Conservation (phyloP, 2,888 invertebrate genomes). For the Venustoraphidia nigricollis region DNA sequence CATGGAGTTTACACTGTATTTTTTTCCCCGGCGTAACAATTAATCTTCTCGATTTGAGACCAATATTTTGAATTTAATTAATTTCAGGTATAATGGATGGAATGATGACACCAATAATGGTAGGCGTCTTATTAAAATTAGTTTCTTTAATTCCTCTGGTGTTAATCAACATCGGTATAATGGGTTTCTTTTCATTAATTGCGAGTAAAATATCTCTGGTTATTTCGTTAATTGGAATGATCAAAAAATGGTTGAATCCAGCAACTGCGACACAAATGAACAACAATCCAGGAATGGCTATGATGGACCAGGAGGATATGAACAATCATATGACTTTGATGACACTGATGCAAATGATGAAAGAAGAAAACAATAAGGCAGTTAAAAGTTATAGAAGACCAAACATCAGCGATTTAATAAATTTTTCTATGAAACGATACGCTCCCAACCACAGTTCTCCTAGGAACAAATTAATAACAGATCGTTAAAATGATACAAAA, state of each 20-base stretch:
- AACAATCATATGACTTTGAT: conserved; percentile 8
- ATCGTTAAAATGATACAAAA: no score
- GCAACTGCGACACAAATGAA: conserved; percentile 2
- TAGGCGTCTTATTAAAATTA: conserved; percentile 21
- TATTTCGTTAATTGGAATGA: conserved; percentile 17
- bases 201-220: conserved; percentile 20
- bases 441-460: no score
- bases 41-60: neutral
- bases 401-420: no score
- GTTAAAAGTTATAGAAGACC: no score
- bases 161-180: conserved; percentile 19
- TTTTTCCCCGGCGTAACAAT: no score
- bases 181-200: conserved; percentile 20
- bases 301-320: conserved; percentile 1
- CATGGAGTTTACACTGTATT: no score
- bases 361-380: no score
- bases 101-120: conserved; percentile 18
- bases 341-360: no score
- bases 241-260: conserved; percentile 10
- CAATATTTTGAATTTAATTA: conserved; percentile 14
- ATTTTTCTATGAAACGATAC: no score
- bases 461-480: no score
- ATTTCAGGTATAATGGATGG: conserved; percentile 17
- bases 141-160: conserved; percentile 19
- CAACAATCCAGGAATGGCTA: neutral